Conservation (phyloP, 2,113 vertebrate genomes). For the Athene noctua region DNA sequence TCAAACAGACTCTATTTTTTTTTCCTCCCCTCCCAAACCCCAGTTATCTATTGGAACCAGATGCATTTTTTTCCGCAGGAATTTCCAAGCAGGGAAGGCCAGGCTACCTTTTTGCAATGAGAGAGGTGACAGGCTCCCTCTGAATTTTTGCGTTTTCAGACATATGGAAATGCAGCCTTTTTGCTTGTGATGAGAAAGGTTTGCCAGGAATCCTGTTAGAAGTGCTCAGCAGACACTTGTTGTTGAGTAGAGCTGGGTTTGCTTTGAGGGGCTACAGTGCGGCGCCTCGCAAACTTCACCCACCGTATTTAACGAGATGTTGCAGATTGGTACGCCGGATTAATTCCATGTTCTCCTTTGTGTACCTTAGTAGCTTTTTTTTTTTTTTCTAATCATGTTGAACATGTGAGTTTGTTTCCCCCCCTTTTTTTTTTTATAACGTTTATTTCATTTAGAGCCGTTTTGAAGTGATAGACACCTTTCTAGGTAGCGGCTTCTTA, state of each 20-base stretch:
- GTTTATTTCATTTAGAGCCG: conserved; percentile 58
- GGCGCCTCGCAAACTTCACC: background rate
- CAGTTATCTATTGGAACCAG: conserved; percentile 30
- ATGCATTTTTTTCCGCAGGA: background rate
- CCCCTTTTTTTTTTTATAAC: background rate
- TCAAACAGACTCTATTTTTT: background rate
- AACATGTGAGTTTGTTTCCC: background rate
- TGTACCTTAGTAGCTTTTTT: background rate
- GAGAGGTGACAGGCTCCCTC: background rate
- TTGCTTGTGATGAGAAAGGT: background rate
- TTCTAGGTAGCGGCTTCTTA: conserved; percentile 88
- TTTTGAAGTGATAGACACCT: conserved; percentile 65
- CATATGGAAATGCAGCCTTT: background rate
- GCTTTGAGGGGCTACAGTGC: background rate
- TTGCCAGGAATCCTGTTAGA: background rate
- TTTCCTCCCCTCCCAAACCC: background rate
- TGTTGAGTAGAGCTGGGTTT: background rate
- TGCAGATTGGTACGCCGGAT: fast-evolving
- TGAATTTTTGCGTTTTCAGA: background rate
- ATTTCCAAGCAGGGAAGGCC: background rate
- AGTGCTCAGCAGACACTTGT: conserved; percentile 24
- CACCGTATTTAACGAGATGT: background rate
- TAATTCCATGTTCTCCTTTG: conserved; percentile 8
- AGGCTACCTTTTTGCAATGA: background rate
- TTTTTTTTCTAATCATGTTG: background rate